Evolutionary conservation across 2,797 vertebrate genomes (phyloP).

Genomic region (Enteromius treurensis): DNA sequence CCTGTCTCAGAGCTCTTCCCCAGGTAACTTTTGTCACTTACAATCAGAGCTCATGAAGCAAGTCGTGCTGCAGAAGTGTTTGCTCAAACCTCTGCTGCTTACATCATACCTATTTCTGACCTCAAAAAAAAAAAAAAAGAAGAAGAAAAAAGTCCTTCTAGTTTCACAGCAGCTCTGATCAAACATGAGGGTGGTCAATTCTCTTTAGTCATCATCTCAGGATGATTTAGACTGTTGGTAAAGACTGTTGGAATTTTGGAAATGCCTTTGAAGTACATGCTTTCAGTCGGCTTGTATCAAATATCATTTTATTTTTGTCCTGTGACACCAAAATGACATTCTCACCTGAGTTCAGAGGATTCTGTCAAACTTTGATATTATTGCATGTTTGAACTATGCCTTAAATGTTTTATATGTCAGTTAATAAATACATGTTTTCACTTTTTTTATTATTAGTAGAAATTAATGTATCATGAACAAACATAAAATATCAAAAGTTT

Average conservation of each 20-base stretch:
- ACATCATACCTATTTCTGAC: conserved; percentile 49
- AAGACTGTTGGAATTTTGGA: not conserved
- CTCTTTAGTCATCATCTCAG: not conserved
- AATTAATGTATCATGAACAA: not conserved
- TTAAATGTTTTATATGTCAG: not conserved
- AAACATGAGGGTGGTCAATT: conserved; percentile 7
- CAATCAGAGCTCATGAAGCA: conserved; percentile 34
- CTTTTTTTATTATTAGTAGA: not conserved
- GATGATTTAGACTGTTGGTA: conserved; percentile 1
- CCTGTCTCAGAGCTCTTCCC: conserved; percentile 31
- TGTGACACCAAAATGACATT: not conserved
- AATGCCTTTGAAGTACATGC: not conserved
- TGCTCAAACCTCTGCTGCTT: conserved; percentile 9
- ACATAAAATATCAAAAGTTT: not conserved
- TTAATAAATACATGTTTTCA: not conserved
- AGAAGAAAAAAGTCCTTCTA: not conserved
- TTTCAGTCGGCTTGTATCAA: not conserved
- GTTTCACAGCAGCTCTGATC: not conserved
- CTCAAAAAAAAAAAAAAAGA: not conserved
- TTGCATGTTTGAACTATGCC: not conserved
- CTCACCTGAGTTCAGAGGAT: not conserved
- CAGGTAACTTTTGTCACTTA: conserved; percentile 50
- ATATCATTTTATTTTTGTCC: not conserved
- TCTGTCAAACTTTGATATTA: not conserved
- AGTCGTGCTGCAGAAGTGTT: conserved; percentile 38